These are phyloP conservation scores for Diphyllodes magnificus DNA, from an alignment of 2,113 vertebrate species.

Conservation along the genomic window DNA sequence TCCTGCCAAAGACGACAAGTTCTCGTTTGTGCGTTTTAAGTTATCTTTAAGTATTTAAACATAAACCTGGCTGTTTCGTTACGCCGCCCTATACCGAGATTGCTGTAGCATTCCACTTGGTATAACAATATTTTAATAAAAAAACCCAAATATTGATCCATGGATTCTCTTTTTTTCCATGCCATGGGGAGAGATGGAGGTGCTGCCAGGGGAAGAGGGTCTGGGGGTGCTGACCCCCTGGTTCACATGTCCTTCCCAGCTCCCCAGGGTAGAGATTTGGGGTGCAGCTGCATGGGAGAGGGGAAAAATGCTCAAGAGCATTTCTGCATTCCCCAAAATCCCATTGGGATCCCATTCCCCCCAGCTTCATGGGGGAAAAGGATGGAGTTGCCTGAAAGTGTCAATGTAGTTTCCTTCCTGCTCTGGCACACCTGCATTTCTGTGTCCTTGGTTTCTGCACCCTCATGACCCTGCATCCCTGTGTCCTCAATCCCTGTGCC, in stretches of 20 bases:
- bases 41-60: slow-evolving; percentile 82
- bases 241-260: neutral
- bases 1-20: slow-evolving; percentile 79
- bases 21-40: slow-evolving; percentile 78
- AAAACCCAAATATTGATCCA: slow-evolving; percentile 19
- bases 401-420: neutral
- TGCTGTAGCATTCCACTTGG: slow-evolving; percentile 79
- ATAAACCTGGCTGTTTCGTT: slow-evolving; percentile 75
- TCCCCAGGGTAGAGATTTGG: neutral
- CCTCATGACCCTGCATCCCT: neutral
- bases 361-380: neutral
- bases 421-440: neutral
- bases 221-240: too few relatives aligned
- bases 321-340: neutral
- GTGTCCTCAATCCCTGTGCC: neutral
- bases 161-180: neutral
- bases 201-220: accelerated
- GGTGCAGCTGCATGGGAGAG: neutral
- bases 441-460: neutral
- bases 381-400: neutral
- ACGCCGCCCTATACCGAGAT: slow-evolving; percentile 72
- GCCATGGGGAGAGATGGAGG: accelerated
- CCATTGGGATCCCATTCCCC: neutral
- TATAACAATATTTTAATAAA: slow-evolving; percentile 81
- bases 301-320: too few relatives aligned